A percentile compares a stretch with the other conserved stretches of the same genome.
These are phyloP conservation scores for Nymphicus hollandicus DNA, from an alignment of 2,113 vertebrate species.

Conservation along the genomic window DNA sequence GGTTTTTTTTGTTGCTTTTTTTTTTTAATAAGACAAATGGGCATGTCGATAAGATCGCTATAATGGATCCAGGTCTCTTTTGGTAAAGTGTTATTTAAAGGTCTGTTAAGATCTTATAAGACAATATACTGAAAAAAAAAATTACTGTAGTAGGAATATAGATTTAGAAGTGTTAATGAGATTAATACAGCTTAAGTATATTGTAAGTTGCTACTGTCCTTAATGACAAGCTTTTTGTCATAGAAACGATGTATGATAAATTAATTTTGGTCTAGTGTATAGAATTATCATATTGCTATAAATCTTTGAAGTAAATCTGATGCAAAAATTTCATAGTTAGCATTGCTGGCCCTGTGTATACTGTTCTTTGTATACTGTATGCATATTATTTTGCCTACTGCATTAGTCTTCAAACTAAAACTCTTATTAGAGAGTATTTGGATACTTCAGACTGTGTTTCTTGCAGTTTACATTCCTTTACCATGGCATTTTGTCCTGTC, in stretches of 20 bases:
- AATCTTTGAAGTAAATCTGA: conserved; percentile 68
- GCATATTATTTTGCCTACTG: conserved; percentile 73
- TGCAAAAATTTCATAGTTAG: conserved; percentile 69
- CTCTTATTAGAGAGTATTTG: conserved; percentile 76
- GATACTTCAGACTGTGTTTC: conserved; percentile 77
- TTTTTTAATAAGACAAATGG: conserved; percentile 35
- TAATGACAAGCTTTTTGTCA: conserved; percentile 72
- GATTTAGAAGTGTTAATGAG: conserved; percentile 71
- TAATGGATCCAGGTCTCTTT: conserved; percentile 58
- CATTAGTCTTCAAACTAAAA: conserved; percentile 74
- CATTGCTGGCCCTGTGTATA: conserved; percentile 68
- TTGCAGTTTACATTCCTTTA: conserved; percentile 79
- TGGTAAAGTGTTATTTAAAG: conserved; percentile 69
- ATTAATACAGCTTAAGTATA: conserved; percentile 71
- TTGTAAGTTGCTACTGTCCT: conserved; percentile 73
- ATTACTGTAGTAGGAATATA: conserved; percentile 69
- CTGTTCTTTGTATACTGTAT: conserved; percentile 73
- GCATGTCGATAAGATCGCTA: conserved; percentile 56
- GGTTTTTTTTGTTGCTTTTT: not conserved
- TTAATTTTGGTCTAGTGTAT: conserved; percentile 73
- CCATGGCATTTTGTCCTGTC: conserved; percentile 81
- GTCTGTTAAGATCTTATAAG: conserved; percentile 69
- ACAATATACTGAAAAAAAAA: conserved; percentile 57
- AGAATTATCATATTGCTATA: conserved; percentile 71
- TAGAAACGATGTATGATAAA: conserved; percentile 72